phyloP scores from a whole-genome alignment of 2,888 invertebrate genomes.

The Stenodema calcarata region DNA sequence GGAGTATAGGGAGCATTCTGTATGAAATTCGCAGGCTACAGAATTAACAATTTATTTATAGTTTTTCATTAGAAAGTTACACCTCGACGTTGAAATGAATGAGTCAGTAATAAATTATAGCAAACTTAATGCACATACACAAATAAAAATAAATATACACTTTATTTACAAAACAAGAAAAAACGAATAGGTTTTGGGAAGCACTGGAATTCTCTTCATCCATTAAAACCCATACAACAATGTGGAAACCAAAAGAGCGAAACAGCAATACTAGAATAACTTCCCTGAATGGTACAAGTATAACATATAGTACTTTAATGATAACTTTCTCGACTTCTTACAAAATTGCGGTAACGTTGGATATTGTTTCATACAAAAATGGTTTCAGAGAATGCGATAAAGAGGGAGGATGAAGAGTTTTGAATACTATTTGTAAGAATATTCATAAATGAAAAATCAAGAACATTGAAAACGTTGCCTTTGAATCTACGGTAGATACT shows the following conservation, averaged over 20 bases:
- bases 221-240: background rate
- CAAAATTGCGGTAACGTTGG: too few relatives aligned
- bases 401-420: too few relatives aligned
- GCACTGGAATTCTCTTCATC: too few relatives aligned
- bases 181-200: background rate
- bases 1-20: too few relatives aligned
- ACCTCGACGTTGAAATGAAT: background rate
- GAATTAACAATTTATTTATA: background rate
- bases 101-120: background rate
- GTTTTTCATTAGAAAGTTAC: background rate
- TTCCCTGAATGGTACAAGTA: background rate
- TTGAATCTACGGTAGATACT: too few relatives aligned
- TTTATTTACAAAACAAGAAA: background rate
- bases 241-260: background rate
- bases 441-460: too few relatives aligned
- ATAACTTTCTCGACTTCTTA: too few relatives aligned
- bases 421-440: too few relatives aligned
- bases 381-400: too few relatives aligned
- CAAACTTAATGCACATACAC: background rate
- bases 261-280: background rate
- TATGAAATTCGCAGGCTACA: background rate
- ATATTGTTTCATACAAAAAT: too few relatives aligned
- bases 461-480: too few relatives aligned
- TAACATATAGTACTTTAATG: too few relatives aligned
- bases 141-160: background rate